phyloP scores from a whole-genome alignment of 2,797 vertebrate genomes.

The Lateolabrax maculatus region DNA sequence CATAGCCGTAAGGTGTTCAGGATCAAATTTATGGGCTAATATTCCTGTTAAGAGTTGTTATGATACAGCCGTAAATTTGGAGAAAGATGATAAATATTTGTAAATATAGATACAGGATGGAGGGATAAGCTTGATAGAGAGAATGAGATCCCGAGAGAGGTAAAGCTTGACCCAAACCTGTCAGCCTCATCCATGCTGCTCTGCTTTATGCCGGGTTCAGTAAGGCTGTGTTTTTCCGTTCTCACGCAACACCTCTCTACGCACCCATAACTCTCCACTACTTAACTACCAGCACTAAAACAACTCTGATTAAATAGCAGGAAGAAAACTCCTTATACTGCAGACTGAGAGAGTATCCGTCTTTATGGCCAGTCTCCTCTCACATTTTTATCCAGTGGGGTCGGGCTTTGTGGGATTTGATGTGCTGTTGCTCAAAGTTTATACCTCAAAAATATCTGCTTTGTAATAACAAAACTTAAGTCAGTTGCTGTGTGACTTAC shows the following conservation, averaged over 20 bases:
- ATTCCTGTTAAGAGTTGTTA: constrained; percentile 30
- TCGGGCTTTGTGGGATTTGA: constrained; percentile 50
- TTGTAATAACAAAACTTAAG: constrained; percentile 29
- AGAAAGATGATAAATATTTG: constrained; percentile 31
- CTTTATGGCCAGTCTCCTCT: constrained; percentile 58
- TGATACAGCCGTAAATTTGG: constrained; percentile 30
- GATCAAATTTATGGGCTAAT: constrained; percentile 51
- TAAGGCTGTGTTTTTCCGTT: constrained; percentile 79
- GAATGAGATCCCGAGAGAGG: constrained; percentile 24
- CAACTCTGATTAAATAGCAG: constrained; percentile 77
- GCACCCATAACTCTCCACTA: constrained; percentile 75
- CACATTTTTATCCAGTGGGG: constrained; percentile 68
- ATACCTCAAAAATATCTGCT: constrained; percentile 22
- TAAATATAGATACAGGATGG: constrained; percentile 34
- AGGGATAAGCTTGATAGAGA: constrained; percentile 22
- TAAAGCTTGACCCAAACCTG: constrained; percentile 39
- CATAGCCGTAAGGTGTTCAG: constrained; percentile 30
- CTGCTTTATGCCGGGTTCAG: constrained; percentile 61
- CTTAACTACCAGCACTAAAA: constrained; percentile 82
- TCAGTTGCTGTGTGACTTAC: constrained; percentile 48
- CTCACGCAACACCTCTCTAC: constrained; percentile 80
- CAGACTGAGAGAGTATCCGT: constrained; percentile 66
- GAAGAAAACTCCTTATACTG: constrained; percentile 75
- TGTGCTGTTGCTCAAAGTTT: constrained; percentile 42
- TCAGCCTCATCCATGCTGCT: constrained; percentile 36